Evolutionary conservation across 2,797 vertebrate genomes (phyloP).

Genomic region (Masticophis lateralis): DNA sequence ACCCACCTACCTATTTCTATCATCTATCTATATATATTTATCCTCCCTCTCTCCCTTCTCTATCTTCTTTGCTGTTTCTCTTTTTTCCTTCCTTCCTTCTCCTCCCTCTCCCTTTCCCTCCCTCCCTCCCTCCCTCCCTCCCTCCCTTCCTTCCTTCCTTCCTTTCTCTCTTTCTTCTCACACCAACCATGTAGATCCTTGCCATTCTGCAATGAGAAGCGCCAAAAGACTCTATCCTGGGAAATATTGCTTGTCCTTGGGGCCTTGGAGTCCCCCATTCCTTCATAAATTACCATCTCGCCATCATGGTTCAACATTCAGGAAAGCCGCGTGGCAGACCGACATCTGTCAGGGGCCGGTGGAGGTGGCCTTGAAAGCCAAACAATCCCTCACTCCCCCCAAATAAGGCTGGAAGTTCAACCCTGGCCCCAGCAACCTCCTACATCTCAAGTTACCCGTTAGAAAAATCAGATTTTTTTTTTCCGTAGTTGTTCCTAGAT

Average conservation of each 20-base stretch:
- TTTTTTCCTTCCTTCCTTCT: too few relatives aligned
- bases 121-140: too few relatives aligned
- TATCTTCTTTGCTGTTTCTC: too few relatives aligned
- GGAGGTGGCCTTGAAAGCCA: background rate
- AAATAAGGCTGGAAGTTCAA: background rate
- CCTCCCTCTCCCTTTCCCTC: too few relatives aligned
- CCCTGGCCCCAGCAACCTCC: background rate
- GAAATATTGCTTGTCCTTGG: background rate
- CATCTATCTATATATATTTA: too few relatives aligned
- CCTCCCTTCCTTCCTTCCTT: too few relatives aligned
- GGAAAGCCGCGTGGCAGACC: background rate
- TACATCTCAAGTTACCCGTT: background rate
- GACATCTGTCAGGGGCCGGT: too few relatives aligned
- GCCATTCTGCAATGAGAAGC: background rate
- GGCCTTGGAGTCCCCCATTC: too few relatives aligned
- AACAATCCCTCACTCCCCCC: background rate
- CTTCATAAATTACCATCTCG: background rate
- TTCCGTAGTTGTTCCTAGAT: background rate
- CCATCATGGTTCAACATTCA: background rate
- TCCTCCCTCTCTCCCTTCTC: too few relatives aligned
- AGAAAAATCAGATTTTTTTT: background rate
- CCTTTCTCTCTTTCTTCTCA: too few relatives aligned
- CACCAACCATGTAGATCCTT: background rate
- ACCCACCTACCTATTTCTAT: too few relatives aligned
- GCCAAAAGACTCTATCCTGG: too few relatives aligned